Evolutionary conservation across 92 coral and sea anemone species (phyloP).

Genomic region (Heteractis magnifica): DNA sequence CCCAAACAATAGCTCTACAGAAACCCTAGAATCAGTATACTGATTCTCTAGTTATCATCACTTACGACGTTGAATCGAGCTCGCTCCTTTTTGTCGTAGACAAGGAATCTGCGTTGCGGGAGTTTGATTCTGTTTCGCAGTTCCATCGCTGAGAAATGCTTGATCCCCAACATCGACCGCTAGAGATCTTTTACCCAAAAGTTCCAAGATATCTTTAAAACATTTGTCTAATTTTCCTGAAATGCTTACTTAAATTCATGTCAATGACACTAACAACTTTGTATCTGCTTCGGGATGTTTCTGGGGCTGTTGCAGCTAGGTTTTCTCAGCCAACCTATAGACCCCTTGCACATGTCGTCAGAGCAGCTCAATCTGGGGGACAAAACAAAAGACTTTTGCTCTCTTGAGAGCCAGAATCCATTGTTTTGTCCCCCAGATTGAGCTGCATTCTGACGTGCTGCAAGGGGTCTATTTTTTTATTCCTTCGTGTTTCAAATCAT

Average conservation of each 20-base stretch:
- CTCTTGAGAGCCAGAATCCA: no score
- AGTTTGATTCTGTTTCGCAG: neutral
- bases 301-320: neutral
- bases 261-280: neutral
- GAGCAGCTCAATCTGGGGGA: no score
- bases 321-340: neutral
- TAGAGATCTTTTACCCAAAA: neutral
- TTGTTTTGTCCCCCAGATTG: no score
- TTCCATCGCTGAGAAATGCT: slow-evolving; percentile 7
- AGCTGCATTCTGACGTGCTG: no score
- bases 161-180: neutral
- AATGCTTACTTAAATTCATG: neutral
- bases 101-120: no score
- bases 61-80: no score
- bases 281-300: neutral
- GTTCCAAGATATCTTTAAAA: neutral
- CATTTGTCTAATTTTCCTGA: neutral
- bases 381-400: no score
- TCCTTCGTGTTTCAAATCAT: neutral
- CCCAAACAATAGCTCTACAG: no score
- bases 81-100: no score
- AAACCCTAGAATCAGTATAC: no score
- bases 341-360: no score
- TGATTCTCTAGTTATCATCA: no score
- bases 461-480: neutral